Conservation (phyloP, 2,888 invertebrate genomes). For the Hofmannophila pseudospretella region DNA sequence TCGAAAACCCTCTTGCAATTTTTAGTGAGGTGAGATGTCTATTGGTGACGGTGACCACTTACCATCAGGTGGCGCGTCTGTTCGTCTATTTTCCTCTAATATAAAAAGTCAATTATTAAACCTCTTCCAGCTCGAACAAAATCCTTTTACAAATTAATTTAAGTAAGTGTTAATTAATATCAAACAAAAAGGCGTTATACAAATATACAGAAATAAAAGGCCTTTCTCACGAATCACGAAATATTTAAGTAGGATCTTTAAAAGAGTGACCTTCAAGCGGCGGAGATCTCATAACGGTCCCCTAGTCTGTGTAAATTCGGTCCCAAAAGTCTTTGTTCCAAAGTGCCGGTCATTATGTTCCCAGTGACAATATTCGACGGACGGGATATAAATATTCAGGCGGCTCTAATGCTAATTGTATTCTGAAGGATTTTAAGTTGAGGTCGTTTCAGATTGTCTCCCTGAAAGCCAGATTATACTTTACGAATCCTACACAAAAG, state of each 20-base stretch:
- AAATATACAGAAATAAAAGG: no score
- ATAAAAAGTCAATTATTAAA: no score
- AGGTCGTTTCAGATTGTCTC: neutral
- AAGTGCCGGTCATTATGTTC: slow-evolving; percentile 32
- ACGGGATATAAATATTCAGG: slow-evolving; percentile 37
- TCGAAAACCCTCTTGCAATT: no score
- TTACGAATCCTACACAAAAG: neutral
- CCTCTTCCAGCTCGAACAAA: no score
- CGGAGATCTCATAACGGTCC: slow-evolving; percentile 23
- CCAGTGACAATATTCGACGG: slow-evolving; percentile 31
- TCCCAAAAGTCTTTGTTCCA: slow-evolving; percentile 24
- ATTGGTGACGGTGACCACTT: no score
- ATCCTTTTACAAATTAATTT: no score
- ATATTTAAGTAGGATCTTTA: slow-evolving; percentile 23
- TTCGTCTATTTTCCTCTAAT: no score
- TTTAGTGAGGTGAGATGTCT: no score
- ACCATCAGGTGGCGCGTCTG: no score
- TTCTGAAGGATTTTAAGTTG: neutral
- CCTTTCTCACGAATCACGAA: no score
- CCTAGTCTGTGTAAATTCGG: slow-evolving; percentile 23
- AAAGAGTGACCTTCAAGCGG: slow-evolving; percentile 19
- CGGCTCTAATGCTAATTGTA: slow-evolving; percentile 16
- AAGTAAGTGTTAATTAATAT: no score
- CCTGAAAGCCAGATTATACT: neutral
- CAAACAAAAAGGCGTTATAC: no score